Evolutionary conservation across 2,113 vertebrate genomes (phyloP), one percentile per base, ranked within the genome.

Genomic region (Haemorhous mexicanus): DNA sequence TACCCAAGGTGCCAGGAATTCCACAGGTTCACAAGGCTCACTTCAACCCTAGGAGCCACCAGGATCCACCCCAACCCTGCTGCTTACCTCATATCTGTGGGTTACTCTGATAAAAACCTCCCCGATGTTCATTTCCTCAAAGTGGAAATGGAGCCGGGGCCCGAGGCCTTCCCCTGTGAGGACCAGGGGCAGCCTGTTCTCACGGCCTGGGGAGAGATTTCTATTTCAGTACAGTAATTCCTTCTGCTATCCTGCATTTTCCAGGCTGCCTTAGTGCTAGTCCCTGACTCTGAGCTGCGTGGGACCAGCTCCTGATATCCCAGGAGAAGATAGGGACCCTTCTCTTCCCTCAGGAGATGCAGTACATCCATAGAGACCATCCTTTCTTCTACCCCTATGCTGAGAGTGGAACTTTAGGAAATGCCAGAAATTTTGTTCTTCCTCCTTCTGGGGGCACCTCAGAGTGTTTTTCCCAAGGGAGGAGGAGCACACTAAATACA

Each of bases 131-230:
- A 99, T 96, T 44, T 97, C 72, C 37, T 98, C 95, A 58, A 98
- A 98, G 90, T 30, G 97, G 94, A 99, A 98, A 59, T 86, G 39
- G 26, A 99, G 96, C 72, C 84, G 90, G 35, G 99, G 99, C 14
- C 98, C 98, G 2, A 98, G 22, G 18, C 98, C 98, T 94, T 99
- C 98, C 5, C 97, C 99, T 90, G 63, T 98, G 92, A 99, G 85
- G 33, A 92, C 73, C 73, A 99, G 98, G 14, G 98, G 98, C 59
- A 99, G 95, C 16, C 98, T 96, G 32, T 96, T 97, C 91, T 99
- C 98, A 73, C 97, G 83, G 24, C 99, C 99, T 99, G 52, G 13
- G 67, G 37, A 87, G 84, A 95, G 30, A 81, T 84, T 44, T 63
- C 32, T 44, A 13, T 85, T 49, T 93, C 78, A 94, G 68, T 23